Percentiles rank a stretch among this genome's conserved stretches.
Conservation (phyloP, 2,888 invertebrate genomes). For the Drosophila meridiana region DNA sequence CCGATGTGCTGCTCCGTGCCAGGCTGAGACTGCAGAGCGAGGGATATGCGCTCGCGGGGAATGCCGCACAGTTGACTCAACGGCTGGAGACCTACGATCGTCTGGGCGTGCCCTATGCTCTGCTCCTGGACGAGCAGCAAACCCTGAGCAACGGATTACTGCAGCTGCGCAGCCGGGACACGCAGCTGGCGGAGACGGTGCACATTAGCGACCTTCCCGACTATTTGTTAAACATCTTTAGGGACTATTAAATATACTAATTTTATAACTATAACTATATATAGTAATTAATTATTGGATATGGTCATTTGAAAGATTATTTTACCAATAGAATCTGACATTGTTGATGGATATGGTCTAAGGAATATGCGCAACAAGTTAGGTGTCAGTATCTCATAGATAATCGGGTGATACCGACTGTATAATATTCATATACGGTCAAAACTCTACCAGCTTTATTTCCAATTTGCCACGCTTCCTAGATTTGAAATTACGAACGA, state of each 20-base stretch:
- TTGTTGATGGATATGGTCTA: too few species aligned
- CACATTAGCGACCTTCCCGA: conserved; percentile 88
- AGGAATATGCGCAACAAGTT: too few species aligned
- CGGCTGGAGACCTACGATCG: conserved; percentile 59
- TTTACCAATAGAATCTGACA: too few species aligned
- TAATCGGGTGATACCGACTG: too few species aligned
- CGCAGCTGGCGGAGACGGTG: conserved; percentile 89
- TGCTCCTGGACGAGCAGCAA: conserved; percentile 88
- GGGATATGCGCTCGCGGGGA: conserved; percentile 18
- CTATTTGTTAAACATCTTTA: conserved; percentile 87
- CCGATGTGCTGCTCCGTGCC: conserved; percentile 86
- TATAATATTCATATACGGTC: too few species aligned
- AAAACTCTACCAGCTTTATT: too few species aligned
- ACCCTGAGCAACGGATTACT: conserved; percentile 90
- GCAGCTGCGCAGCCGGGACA: conserved; percentile 88
- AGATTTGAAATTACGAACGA: too few species aligned
- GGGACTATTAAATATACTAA: conserved; percentile 25
- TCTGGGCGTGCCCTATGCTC: conserved; percentile 90
- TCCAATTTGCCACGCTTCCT: too few species aligned
- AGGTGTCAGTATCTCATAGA: too few species aligned
- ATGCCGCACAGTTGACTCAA: conserved; percentile 69
- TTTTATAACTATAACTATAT: background rate
- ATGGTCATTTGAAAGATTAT: too few species aligned
- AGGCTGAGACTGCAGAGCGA: conserved; percentile 82
- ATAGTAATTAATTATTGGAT: too few species aligned